Evolutionary conservation across 2,797 vertebrate species (phyloP), one percentile per base, ranked within the genome.

Genomic region (Sebastes minor): DNA sequence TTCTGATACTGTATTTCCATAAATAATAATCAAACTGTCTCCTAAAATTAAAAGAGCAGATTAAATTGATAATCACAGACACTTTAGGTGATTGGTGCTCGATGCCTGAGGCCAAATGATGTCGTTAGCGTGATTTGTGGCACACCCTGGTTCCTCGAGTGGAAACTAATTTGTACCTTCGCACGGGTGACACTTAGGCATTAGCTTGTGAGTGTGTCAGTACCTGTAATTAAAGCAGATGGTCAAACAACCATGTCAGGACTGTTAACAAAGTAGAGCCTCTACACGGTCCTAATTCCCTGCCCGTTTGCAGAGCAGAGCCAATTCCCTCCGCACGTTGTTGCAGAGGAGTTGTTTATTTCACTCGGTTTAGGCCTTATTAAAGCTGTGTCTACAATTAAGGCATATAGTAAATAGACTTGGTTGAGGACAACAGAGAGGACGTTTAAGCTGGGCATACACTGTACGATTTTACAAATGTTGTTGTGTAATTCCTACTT

Each of bases 161-260:
- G 88, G 90, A 93, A 91, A 86, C 87, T 95, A 92, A 95, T 95
- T 95, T 94, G 92, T 93, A 92, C 91, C 91, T 93, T 91, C 53
- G 75, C 78, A 79, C 33, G 74, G 88, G 78, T 90, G 91, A 93
- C 87, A 92, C 89, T 87, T 80, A 84, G 80, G 88, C 88, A 85
- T 93, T 91, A 88, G 90, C 88, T 61, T 57, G 75, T 78, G 88
- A 90, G 88, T 91, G 91, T 92, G 89, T 89, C 83, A 77, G 91
- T 91, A 95, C 94, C 93, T 95, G 93, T 93, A 95, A 95, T 95
- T 95, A 95, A 94, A 92, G 91, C 94, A 94, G 92, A 95, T 94
- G 95, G 93, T 92, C 92, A 94, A 92, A 93, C 90, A 89, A 91
- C 88, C 86, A 87, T 89, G 86, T 94, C 88, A 91, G 82, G 89